Conservation (phyloP, 2,113 vertebrate species). For the Indri indri region DNA sequence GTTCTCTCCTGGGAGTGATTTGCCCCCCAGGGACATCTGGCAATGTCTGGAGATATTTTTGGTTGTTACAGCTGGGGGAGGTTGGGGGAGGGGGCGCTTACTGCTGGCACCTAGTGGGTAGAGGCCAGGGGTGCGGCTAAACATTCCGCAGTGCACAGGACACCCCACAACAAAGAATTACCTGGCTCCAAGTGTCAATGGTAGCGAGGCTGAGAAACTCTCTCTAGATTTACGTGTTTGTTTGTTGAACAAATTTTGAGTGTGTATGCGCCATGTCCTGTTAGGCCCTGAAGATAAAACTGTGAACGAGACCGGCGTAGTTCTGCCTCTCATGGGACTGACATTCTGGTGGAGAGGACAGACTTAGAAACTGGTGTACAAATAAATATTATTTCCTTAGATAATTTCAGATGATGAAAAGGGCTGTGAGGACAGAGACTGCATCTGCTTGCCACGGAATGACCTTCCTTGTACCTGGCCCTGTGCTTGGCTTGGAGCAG, state of each 20-base stretch:
- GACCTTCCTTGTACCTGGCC: background rate
- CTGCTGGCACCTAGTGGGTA: too few relatives aligned
- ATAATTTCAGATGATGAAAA: background rate
- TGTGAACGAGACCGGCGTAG: rapidly evolving
- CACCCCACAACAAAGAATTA: rapidly evolving
- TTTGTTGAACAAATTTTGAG: too few relatives aligned
- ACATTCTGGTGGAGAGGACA: background rate
- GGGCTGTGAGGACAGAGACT: background rate
- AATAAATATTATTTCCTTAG: background rate
- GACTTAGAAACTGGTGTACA: rapidly evolving
- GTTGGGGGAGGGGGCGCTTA: too few relatives aligned
- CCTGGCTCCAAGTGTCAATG: rapidly evolving
- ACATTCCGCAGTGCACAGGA: rapidly evolving
- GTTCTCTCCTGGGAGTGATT: background rate
- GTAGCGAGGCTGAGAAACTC: rapidly evolving
- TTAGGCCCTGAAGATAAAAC: too few relatives aligned
- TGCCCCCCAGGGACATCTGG: background rate
- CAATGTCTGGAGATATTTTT: background rate
- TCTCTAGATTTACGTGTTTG: background rate
- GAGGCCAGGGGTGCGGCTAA: background rate
- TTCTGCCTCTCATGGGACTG: rapidly evolving
- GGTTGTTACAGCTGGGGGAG: background rate
- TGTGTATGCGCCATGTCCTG: rapidly evolving
- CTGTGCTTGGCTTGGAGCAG: rapidly evolving
- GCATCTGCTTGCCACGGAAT: rapidly evolving